phyloP scores from a whole-genome alignment of 2,113 vertebrate genomes.

The Coptodon rendalli region DNA sequence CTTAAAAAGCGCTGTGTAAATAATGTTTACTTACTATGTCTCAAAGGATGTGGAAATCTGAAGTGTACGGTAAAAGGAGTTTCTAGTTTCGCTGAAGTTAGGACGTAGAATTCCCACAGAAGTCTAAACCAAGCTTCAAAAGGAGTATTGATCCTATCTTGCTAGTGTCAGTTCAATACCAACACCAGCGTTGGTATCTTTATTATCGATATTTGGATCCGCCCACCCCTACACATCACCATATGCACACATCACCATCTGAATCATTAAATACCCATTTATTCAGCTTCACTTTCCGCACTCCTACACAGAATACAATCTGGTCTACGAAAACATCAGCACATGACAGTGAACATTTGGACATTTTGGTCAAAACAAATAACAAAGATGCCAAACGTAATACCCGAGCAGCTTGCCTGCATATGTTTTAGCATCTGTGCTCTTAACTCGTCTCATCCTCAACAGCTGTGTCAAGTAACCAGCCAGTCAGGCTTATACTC shows the following conservation, averaged over 20 bases:
- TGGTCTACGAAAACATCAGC: constrained; percentile 64
- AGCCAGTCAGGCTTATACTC: constrained; percentile 12
- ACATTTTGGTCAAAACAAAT: constrained; percentile 66
- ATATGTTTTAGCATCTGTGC: constrained; percentile 1
- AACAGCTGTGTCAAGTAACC: constrained; percentile 6
- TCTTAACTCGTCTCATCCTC: neutral
- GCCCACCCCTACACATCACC: neutral
- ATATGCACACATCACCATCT: neutral
- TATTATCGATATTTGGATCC: neutral
- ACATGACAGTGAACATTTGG: constrained; percentile 47
- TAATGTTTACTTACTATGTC: neutral
- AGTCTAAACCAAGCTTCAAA: neutral
- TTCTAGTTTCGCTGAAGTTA: neutral
- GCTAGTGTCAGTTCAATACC: neutral
- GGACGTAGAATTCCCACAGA: neutral
- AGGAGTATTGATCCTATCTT: neutral
- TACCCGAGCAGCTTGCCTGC: constrained; percentile 36
- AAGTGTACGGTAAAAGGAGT: neutral
- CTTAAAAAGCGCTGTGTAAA: neutral
- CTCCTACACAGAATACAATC: constrained; percentile 68
- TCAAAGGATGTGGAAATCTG: neutral
- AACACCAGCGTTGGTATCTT: neutral
- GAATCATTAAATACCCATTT: constrained; percentile 70
- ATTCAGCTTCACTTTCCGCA: constrained; percentile 66
- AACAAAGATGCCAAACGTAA: constrained; percentile 46